phyloP scores from a whole-genome alignment of 2,113 vertebrate species.

The Catharus fuscescens region DNA sequence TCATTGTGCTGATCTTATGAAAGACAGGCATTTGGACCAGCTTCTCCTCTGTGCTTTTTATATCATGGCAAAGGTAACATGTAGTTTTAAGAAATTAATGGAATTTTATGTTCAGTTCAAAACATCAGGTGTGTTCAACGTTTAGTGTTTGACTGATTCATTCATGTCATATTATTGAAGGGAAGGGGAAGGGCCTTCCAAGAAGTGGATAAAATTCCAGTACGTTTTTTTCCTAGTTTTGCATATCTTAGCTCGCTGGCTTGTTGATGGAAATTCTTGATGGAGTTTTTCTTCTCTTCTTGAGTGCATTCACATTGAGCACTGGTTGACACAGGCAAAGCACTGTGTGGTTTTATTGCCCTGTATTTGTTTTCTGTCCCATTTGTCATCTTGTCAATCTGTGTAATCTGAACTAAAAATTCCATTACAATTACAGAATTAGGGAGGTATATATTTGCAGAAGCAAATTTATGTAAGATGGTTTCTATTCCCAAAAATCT shows the following conservation, averaged over 20 bases:
- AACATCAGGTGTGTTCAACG: neutral
- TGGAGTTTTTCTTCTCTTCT: neutral
- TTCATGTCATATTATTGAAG: neutral
- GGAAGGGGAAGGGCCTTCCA: neutral
- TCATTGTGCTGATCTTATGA: conserved; percentile 90
- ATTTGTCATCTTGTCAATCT: neutral
- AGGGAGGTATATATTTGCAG: neutral
- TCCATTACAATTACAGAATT: neutral
- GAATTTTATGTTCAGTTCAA: neutral
- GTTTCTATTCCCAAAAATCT: neutral
- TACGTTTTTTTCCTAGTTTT: neutral
- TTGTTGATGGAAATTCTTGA: neutral
- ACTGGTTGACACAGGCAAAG: neutral
- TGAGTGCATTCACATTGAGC: neutral
- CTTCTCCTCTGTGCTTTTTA: conserved; percentile 94
- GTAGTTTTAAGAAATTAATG: neutral
- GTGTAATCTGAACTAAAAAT: neutral
- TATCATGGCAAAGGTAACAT: conserved; percentile 89
- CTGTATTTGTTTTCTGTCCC: neutral
- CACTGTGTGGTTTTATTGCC: neutral
- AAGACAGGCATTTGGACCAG: conserved; percentile 92
- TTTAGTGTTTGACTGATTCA: neutral
- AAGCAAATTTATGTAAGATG: neutral
- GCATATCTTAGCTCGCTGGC: neutral
- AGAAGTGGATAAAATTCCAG: neutral